Base-by-base conservation (phyloP, 2,113 vertebrate species). In the Saimiri boliviensis region DNA sequence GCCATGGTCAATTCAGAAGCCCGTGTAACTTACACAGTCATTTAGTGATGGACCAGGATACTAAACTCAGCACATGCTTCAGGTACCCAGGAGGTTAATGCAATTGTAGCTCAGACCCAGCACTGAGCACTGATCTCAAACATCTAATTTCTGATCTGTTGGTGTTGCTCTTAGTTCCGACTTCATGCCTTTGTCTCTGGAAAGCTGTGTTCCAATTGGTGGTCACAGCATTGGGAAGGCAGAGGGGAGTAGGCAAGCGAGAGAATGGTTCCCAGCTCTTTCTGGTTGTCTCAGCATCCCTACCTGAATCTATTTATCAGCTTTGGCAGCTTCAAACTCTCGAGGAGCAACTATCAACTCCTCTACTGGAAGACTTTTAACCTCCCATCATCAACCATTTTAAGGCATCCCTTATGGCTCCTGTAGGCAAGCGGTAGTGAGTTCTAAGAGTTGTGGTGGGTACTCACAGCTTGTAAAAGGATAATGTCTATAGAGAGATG, bases 181-280 rank as follows among this genome's bases (percentile, higher is more conserved):
- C 52, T 47, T 17, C 52, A 52, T 4, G 21, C 42, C 35, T 40
- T 2, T 25, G 17, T 42, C 17, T 85, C 56, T 40, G 12, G 10
- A 83, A 89, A 42, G 3, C 6, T 87, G 40, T 70, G 21, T 37
- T 58, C 35, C 25, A 49, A 2, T 30, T 81, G 37, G 13, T 42
- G 5, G 27, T 58, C 56, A 68, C 1, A 20, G 17, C 10, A 32
- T 27, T 54, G 16, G 27, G 30, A 2, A 23, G 3, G 11, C 4
- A 7, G 40, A 27, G 1, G 7, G 5, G 11, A 5, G 23, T 23
- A 42, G 2, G 19, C 10, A 19, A 70, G 45, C 10, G 1, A 54
- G 17, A 81, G 45, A 56, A 45, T 3, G 3, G 5, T 30, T 84
- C 56, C 76, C 70, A 73, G 40, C 71, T 71, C 37, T 16, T 49